Percentiles rank a stretch among this genome's conserved stretches.
phyloP scores from a whole-genome alignment of 2,797 vertebrate genomes.

The Oryzias sinensis region DNA sequence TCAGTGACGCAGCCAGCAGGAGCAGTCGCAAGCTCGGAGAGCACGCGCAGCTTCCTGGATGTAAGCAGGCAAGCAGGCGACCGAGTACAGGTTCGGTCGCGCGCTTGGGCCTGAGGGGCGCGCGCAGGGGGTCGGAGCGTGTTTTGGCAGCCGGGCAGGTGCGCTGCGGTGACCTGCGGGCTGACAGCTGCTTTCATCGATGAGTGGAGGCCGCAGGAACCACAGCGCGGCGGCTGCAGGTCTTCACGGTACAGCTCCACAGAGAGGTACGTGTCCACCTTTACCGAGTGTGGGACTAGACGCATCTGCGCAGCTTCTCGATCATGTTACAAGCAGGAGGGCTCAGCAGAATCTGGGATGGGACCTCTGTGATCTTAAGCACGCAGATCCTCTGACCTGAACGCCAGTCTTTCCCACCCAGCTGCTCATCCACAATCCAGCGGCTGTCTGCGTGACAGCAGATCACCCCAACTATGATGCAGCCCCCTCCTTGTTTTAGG shows the following conservation, averaged over 20 bases:
- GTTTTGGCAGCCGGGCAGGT: background rate
- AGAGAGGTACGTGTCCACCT: slow-evolving; percentile 36
- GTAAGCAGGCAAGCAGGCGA: background rate
- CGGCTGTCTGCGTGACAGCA: slow-evolving; percentile 48
- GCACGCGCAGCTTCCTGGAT: background rate
- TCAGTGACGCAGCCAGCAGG: slow-evolving; percentile 36
- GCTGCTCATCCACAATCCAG: slow-evolving; percentile 50
- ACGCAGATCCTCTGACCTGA: slow-evolving; percentile 4
- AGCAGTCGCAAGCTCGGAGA: slow-evolving; percentile 24
- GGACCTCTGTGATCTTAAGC: no score
- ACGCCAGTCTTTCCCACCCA: slow-evolving; percentile 27
- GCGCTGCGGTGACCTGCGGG: background rate
- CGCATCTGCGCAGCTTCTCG: no score
- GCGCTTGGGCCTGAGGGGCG: background rate
- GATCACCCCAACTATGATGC: slow-evolving; percentile 8
- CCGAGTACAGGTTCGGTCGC: no score
- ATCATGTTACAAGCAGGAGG: slow-evolving; percentile 6
- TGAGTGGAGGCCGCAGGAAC: slow-evolving; percentile 25
- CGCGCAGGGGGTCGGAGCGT: slow-evolving; percentile 11
- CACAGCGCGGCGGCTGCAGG: slow-evolving; percentile 57
- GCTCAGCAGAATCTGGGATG: slow-evolving; percentile 38
- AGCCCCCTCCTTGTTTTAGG: no score
- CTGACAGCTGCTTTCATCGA: slow-evolving; percentile 32
- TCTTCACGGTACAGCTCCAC: slow-evolving; percentile 40
- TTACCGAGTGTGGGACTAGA: background rate